Base-by-base conservation (phyloP, 2,888 invertebrate species). In the Microchrysa polita region DNA sequence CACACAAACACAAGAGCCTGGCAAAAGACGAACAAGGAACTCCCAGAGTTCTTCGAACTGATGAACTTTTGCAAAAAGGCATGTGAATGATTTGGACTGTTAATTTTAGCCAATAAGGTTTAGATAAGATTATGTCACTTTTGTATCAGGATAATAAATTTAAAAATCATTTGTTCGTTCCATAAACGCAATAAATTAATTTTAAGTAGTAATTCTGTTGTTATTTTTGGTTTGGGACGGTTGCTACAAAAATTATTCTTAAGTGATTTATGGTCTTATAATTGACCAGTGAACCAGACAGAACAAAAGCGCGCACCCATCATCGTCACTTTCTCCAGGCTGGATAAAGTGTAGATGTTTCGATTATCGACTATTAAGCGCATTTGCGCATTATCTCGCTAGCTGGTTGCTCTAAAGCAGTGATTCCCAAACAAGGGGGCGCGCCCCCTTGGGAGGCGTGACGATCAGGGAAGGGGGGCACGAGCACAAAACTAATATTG, bases 251-350 rank as follows among this genome's bases (percentile, higher is more conserved):
- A 48, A 44, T 20, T 42, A 40, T 44, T 48, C 44, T 65, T 22
- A 65, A 65, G 65, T 65, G 65, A 65, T 65, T 65, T 65, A 65
- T 48, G 65, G 44, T 4, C 44, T 65, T 65, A 20, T 65, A 65
- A 65, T 65, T 65, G 65, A 20, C 65, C 23, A 44, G 27, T 34
- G 27, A 34, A 34, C 27, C 27, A 34, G 27, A 34, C 42, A 20
- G 65, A 34, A 65, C 65, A 65, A 65, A 65, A 65, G 48, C n/a
- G n/a, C n/a, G n/a, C 65, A 22, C 44, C 65, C 48, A 65, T 27
- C 23, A 2, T 23, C 59, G 27, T 27, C 23, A 34, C 27, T 34
- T 2, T 34, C 27, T 34, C 27, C 27, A 34, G 27, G 27, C 27
- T 34, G 27, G 7, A 34, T 34, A 7, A 34, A 34, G 7, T 5